phyloP scores from a whole-genome alignment of 2,113 vertebrate genomes.

The Melanocharis versteri region DNA sequence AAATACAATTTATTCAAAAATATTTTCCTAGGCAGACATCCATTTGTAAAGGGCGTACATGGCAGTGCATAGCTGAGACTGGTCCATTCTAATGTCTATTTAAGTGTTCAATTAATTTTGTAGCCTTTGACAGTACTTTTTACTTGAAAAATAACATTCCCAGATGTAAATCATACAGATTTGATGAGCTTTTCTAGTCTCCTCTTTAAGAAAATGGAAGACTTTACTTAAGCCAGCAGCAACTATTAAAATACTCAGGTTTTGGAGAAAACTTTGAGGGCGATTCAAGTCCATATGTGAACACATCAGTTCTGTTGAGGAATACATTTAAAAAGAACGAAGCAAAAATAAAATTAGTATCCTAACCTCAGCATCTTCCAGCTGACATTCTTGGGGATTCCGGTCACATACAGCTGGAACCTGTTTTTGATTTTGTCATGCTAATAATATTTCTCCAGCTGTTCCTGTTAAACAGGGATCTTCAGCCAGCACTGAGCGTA shows the following conservation, averaged over 20 bases:
- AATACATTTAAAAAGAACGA: neutral
- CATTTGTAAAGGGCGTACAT: neutral
- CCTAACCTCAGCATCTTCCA: neutral
- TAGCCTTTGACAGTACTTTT: neutral
- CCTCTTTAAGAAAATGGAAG: neutral
- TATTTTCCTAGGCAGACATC: neutral
- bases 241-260: neutral
- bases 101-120: neutral
- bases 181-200: neutral
- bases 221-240: neutral
- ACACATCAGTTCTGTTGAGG: neutral
- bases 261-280: neutral
- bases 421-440: neutral
- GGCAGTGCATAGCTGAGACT: neutral
- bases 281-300: neutral
- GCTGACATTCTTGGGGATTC: neutral
- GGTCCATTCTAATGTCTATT: neutral
- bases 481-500: neutral
- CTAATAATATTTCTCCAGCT: neutral
- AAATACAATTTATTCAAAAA: too few relatives aligned
- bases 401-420: neutral
- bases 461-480: neutral
- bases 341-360: neutral
- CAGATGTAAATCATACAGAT: neutral
- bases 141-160: neutral